These are phyloP conservation scores for Sprattus sprattus DNA, from an alignment of 2,113 vertebrate species.

Conservation along the genomic window DNA sequence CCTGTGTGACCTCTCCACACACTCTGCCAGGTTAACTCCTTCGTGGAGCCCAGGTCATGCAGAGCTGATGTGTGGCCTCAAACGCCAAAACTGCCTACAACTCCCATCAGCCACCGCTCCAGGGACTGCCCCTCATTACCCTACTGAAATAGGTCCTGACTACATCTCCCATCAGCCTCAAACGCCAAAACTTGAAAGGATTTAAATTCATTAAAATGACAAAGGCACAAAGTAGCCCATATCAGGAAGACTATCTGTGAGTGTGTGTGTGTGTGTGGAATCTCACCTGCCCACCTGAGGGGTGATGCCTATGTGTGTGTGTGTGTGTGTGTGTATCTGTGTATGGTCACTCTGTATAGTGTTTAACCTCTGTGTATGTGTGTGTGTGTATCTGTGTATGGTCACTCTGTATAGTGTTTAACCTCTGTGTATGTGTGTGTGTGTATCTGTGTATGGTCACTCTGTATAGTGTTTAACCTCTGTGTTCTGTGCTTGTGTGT, in stretches of 20 bases:
- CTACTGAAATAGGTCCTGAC: too few relatives aligned
- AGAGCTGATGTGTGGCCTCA: not conserved
- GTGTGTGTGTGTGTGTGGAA: not conserved
- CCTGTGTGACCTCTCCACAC: too few relatives aligned
- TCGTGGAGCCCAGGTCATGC: not conserved
- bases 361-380: not conserved
- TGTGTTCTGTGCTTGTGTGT: slow-evolving; percentile 47
- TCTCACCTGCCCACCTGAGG: too few relatives aligned
- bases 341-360: not conserved
- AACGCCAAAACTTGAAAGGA: not conserved
- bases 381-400: not conserved
- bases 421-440: too few relatives aligned
- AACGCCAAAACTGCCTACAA: too few relatives aligned
- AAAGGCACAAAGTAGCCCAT: not conserved
- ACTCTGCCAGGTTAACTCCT: too few relatives aligned
- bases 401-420: too few relatives aligned
- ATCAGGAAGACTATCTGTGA: not conserved
- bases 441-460: not conserved
- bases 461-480: not conserved
- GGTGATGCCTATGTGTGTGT: too few relatives aligned
- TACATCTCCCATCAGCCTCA: too few relatives aligned
- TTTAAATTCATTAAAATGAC: not conserved
- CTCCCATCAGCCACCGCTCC: too few relatives aligned
- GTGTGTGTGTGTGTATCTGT: too few relatives aligned
- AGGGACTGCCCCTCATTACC: too few relatives aligned